These are phyloP conservation scores for Ganaspis brasiliensis DNA, from an alignment of 2,888 invertebrate genomes.

Conservation along the genomic window DNA sequence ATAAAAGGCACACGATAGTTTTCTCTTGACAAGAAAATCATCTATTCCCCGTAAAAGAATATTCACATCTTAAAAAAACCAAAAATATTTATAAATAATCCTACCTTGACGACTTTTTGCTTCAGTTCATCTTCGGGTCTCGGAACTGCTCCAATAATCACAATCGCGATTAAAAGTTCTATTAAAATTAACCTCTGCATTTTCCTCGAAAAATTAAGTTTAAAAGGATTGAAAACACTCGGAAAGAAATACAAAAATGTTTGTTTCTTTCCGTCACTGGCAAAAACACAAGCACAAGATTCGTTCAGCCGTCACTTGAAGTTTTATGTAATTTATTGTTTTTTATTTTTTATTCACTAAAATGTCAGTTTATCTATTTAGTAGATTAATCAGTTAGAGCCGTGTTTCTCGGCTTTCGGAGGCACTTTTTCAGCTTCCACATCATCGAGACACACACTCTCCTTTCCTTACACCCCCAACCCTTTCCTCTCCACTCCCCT, in stretches of 20 bases:
- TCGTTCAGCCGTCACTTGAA: not conserved
- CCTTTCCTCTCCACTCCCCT: constrained; percentile 45
- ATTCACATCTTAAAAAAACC: no score
- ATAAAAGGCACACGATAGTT: no score
- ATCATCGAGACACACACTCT: constrained; percentile 68
- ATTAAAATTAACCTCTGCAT: constrained; percentile 24
- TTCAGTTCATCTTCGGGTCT: constrained; percentile 86
- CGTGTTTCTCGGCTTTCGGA: constrained; percentile 9
- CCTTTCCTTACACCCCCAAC: constrained; percentile 54
- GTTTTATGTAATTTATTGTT: not conserved
- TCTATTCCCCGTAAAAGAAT: no score
- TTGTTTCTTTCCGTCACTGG: not conserved
- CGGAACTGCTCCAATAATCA: constrained; percentile 84
- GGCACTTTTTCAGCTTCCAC: constrained; percentile 67
- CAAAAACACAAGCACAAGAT: not conserved
- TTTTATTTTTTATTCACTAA: not conserved
- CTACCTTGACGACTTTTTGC: constrained; percentile 83
- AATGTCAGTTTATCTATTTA: constrained; percentile 8
- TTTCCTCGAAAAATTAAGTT: not conserved
- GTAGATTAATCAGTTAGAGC: not conserved
- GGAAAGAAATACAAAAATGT: not conserved
- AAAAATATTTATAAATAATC: not conserved
- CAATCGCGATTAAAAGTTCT: constrained; percentile 52
- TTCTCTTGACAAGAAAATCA: no score
- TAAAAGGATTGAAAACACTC: not conserved